These are phyloP conservation scores for Aphodius granarius DNA, from an alignment of 2,888 invertebrate genomes.

Conservation along the genomic window DNA sequence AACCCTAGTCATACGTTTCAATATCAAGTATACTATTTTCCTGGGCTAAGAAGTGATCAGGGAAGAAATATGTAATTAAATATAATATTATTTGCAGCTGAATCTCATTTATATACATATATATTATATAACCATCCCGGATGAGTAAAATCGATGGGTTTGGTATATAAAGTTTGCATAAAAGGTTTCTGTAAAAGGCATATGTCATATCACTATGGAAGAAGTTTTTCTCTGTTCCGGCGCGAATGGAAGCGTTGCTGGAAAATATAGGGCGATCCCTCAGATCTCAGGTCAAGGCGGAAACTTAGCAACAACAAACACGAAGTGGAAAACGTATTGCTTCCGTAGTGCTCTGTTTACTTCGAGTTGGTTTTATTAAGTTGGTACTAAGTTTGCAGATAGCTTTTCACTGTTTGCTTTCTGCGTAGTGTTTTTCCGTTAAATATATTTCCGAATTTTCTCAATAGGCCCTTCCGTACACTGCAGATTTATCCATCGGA, in stretches of 20 bases:
- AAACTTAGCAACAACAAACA: not conserved
- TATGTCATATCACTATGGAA: not conserved
- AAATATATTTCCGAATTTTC: not conserved
- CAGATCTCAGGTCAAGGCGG: too few relatives aligned
- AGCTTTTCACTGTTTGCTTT: not conserved
- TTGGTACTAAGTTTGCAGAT: not conserved
- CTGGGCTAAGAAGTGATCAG: too few relatives aligned
- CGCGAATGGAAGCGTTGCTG: not conserved
- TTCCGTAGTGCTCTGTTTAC: not conserved
- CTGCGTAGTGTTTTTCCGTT: not conserved
- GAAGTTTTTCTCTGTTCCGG: not conserved
- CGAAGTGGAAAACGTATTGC: not conserved
- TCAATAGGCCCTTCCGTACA: not conserved
- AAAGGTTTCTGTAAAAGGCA: too few relatives aligned
- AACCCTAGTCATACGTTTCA: too few relatives aligned
- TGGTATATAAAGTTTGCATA: not conserved
- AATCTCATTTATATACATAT: not conserved
- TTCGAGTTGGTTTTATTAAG: not conserved
- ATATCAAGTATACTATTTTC: too few relatives aligned
- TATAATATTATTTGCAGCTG: too few relatives aligned
- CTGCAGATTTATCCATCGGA: too few relatives aligned
- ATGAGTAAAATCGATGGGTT: not conserved
- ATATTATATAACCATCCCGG: not conserved
- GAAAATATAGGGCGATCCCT: not conserved
- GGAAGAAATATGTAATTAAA: too few relatives aligned